Conservation (phyloP, 2,797 vertebrate genomes). For the Distichodus sexfasciatus region DNA sequence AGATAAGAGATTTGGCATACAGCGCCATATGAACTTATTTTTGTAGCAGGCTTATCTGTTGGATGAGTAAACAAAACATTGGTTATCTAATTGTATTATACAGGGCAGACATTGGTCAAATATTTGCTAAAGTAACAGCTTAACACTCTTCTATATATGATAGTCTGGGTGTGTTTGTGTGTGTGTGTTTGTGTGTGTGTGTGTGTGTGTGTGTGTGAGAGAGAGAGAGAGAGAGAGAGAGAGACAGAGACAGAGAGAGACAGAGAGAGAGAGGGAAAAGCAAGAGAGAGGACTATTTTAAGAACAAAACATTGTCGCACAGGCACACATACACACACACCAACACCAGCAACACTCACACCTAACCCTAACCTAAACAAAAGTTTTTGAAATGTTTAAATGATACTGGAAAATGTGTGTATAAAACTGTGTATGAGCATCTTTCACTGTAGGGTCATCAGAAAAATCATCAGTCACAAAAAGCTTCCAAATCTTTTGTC, state of each 20-base stretch:
- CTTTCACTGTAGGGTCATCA: too few species aligned
- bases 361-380: constrained; percentile 10
- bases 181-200: not conserved
- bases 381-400: too few species aligned
- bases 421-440: too few species aligned
- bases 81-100: constrained; percentile 43
- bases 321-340: not conserved
- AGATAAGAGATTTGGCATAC: constrained; percentile 18
- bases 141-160: constrained; percentile 29
- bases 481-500: too few species aligned
- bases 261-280: not conserved
- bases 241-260: not conserved
- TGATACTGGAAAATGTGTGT: too few species aligned
- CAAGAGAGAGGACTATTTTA: not conserved
- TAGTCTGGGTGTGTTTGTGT: not conserved
- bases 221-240: not conserved
- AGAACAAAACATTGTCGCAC: not conserved
- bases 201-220: not conserved
- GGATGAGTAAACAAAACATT: constrained; percentile 40
- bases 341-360: not conserved
- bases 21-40: constrained; percentile 28
- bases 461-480: too few species aligned
- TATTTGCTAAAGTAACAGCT: constrained; percentile 52
- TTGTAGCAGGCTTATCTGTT: constrained; percentile 15
- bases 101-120: constrained; percentile 37